Evolutionary conservation across 2,888 invertebrate genomes (phyloP).

Genomic region (Balanococcus diminutus): DNA sequence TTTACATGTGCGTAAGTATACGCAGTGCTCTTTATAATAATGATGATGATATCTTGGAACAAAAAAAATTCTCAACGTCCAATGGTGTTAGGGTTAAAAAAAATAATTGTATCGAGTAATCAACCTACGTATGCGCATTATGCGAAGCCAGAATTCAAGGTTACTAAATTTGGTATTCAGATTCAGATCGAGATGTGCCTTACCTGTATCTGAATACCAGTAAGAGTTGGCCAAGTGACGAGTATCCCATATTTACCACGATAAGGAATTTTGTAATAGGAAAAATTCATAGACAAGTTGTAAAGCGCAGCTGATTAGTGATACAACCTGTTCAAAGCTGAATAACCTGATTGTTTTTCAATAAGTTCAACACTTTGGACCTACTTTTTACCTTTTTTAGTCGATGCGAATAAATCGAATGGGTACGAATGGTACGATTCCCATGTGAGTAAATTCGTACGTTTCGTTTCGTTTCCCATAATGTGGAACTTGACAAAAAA

Average conservation of each 20-base stretch:
- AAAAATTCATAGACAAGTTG: background rate
- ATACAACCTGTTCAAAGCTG: background rate
- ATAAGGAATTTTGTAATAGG: conserved; percentile 12
- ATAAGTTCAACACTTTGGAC: background rate
- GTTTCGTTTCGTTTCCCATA: background rate
- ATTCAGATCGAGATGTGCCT: background rate
- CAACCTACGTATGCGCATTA: background rate
- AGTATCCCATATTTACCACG: too few species aligned
- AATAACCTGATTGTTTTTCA: conserved; percentile 11
- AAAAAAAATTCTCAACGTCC: background rate
- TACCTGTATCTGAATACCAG: background rate
- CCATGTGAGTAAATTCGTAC: background rate
- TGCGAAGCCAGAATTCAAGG: background rate
- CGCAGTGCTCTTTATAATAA: background rate
- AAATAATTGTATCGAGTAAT: conserved; percentile 21
- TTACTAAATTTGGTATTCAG: background rate
- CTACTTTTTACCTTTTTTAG: conserved; percentile 10
- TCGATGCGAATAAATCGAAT: background rate
- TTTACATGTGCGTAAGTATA: too few species aligned
- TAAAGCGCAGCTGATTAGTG: background rate
- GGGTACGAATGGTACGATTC: background rate
- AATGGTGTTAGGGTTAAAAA: background rate
- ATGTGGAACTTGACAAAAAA: background rate
- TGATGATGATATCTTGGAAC: background rate
- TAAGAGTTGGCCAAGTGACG: background rate